phyloP scores from a whole-genome alignment of 2,797 vertebrate genomes.

The Chaetophractus vellerosus region DNA sequence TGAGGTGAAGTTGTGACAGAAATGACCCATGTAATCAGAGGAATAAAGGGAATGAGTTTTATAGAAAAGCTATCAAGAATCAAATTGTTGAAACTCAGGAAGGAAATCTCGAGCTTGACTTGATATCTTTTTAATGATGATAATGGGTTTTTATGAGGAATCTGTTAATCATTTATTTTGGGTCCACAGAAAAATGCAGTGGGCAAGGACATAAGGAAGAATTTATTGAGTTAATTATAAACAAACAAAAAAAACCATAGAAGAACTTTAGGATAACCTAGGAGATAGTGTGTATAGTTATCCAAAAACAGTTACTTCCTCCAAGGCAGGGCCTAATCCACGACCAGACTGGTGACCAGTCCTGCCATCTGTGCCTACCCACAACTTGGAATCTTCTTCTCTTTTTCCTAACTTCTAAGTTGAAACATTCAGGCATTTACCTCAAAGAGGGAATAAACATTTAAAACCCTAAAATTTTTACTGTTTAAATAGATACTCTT shows the following conservation, averaged over 20 bases:
- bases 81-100: slow-evolving; percentile 21
- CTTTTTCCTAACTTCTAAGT: slow-evolving; percentile 9
- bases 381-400: neutral
- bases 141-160: neutral
- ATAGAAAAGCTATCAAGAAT: slow-evolving; percentile 40
- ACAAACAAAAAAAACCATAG: neutral
- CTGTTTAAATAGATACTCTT: neutral
- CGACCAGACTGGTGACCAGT: neutral
- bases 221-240: neutral
- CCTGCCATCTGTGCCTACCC: neutral
- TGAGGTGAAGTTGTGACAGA: neutral
- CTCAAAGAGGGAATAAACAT: slow-evolving; percentile 21
- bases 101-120: neutral
- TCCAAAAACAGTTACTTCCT: neutral
- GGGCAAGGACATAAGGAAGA: neutral
- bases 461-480: slow-evolving; percentile 53
- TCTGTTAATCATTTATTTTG: slow-evolving; percentile 13
- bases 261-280: neutral
- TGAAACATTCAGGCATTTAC: slow-evolving; percentile 44
- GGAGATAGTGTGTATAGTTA: neutral
- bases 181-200: neutral
- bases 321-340: neutral
- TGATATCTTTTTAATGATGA: slow-evolving; percentile 33
- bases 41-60: slow-evolving; percentile 31
- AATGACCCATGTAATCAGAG: slow-evolving; percentile 22